phyloP scores from a whole-genome alignment of 2,113 vertebrate genomes.

The Dasyurus viverrinus region DNA sequence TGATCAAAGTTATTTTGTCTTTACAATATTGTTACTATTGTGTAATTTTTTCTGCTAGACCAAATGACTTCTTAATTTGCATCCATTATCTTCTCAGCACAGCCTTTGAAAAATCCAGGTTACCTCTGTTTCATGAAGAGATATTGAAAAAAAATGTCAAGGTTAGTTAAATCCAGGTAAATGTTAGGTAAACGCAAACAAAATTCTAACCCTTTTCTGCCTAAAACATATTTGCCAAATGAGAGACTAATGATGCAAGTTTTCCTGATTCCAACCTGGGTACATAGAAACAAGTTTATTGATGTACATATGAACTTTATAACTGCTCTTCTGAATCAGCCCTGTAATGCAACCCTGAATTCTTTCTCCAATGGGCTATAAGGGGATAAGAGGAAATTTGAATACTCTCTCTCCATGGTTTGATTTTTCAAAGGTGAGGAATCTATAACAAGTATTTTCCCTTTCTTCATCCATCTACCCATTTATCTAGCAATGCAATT shows the following conservation, averaged over 20 bases:
- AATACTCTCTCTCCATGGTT: background rate
- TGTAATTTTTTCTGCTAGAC: background rate
- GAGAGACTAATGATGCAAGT: background rate
- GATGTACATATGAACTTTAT: background rate
- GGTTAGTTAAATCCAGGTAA: background rate
- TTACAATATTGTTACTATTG: background rate
- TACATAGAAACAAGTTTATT: background rate
- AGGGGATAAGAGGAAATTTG: background rate
- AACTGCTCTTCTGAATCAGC: background rate
- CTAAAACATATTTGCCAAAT: background rate
- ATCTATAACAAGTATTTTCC: background rate
- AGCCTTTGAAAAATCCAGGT: background rate
- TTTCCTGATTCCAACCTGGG: background rate
- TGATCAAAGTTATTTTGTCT: background rate
- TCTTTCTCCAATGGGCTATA: background rate
- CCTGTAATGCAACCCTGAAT: background rate
- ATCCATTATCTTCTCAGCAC: background rate
- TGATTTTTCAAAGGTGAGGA: background rate
- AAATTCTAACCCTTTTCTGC: background rate
- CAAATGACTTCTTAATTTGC: background rate
- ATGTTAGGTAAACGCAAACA: background rate
- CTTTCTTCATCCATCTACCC: background rate
- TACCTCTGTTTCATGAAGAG: background rate
- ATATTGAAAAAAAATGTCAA: background rate
- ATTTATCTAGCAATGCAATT: background rate